Evolutionary conservation across 2,888 invertebrate genomes (phyloP).

Genomic region (Zygaena filipendulae): DNA sequence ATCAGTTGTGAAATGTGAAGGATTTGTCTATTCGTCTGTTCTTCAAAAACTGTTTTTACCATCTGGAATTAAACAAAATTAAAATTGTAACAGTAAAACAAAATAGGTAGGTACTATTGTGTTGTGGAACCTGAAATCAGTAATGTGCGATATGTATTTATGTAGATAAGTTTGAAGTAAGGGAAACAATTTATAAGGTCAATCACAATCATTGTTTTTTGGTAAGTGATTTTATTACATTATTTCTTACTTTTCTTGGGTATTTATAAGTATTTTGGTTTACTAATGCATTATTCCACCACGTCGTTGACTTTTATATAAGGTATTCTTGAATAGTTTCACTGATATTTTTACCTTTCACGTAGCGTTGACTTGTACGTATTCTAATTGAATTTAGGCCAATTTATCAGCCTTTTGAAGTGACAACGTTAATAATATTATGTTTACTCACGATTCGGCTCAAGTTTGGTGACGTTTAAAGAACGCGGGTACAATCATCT

Average conservation of each 20-base stretch:
- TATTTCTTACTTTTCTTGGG: no score
- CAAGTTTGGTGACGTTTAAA: no score
- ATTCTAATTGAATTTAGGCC: slow-evolving; percentile 35
- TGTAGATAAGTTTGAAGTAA: slow-evolving; percentile 36
- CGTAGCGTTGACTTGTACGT: slow-evolving; percentile 27
- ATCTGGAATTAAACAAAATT: slow-evolving; percentile 52
- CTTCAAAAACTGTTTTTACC: slow-evolving; percentile 59
- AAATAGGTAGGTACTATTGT: slow-evolving; percentile 42
- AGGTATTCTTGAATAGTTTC: no score
- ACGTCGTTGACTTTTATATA: slow-evolving; percentile 42
- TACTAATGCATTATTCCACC: no score
- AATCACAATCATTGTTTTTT: slow-evolving; percentile 40
- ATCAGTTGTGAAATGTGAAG: no score
- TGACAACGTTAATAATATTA: no score
- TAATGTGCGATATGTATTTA: slow-evolving; percentile 53
- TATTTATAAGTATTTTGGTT: no score
- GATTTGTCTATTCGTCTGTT: slow-evolving; percentile 62
- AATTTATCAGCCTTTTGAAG: no score
- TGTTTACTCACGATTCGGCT: no score
- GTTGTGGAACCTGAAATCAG: slow-evolving; percentile 42
- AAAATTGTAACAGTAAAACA: slow-evolving; percentile 39
- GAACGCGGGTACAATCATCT: no score
- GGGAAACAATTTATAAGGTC: slow-evolving; percentile 33
- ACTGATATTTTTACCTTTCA: slow-evolving; percentile 25
- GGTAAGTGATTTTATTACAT: slow-evolving; percentile 58